phyloP scores from a whole-genome alignment of 2,797 vertebrate genomes.

The Molossus alvarezi region DNA sequence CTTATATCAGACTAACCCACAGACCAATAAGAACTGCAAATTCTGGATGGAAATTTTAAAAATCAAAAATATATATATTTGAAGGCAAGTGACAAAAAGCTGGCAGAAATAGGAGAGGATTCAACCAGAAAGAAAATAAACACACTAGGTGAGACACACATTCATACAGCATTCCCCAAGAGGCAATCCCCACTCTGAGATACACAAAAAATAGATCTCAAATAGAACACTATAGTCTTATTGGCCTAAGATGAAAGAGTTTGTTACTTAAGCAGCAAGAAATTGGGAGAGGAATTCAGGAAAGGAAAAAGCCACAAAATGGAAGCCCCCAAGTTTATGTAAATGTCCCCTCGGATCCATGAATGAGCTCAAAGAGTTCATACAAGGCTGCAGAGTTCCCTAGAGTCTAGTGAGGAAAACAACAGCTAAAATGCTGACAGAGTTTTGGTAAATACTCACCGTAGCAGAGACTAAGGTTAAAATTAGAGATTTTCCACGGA shows the following conservation, averaged over 20 bases:
- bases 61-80: neutral
- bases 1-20: neutral
- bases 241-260: neutral
- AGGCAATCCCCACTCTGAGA: neutral
- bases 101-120: neutral
- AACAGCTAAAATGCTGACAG: neutral
- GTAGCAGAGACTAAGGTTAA: neutral
- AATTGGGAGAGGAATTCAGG: neutral
- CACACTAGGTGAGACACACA: neutral
- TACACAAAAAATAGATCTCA: too few species aligned
- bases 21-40: slow-evolving; percentile 26
- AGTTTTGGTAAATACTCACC: neutral
- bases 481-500: neutral
- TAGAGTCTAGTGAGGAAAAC: neutral
- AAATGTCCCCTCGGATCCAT: neutral
- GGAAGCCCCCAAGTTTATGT: neutral
- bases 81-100: neutral
- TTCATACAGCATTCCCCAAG: neutral
- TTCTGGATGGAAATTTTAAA: neutral
- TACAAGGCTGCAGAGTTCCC: neutral
- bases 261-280: neutral
- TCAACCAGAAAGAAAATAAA: slow-evolving; percentile 26
- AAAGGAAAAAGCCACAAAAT: neutral
- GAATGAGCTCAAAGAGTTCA: neutral
- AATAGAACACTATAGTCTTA: too few species aligned